Base-by-base conservation (phyloP, 2,888 invertebrate genomes). In the Gisinianus flammeolus region DNA sequence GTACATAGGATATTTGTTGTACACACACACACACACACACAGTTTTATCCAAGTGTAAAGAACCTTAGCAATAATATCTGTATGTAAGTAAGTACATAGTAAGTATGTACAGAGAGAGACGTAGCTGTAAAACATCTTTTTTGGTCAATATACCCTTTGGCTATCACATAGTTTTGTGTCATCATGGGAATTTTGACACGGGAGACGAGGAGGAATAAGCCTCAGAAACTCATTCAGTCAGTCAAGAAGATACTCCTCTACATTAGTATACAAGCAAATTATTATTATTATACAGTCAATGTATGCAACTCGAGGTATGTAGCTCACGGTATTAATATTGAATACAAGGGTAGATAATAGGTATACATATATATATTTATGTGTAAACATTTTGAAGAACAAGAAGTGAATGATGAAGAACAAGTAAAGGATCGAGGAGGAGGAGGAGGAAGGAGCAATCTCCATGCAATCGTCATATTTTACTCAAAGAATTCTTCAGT, bases 121-220 rank as follows among this genome's bases (percentile, higher is more conserved):
- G 64, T 73, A 73, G 73, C 73, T 73, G 73, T 73, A 73, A 73
- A 72, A 73, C 73, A 64, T 44, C 62, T 73, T 73, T 73, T 73
- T 73, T 73, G 73, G 73, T 73, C 73, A 73, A 73, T 64, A 73
- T 73, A 64, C 73, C 73, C 64, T 35, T 35, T 35, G 73, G 73
- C 73, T 58, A 33, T 64, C 73, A 73, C 73, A 64, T 73, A 64
- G 64, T 73, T 62, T 73, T 62, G n/a, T n/a, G 73, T 73, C 64
- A 64, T 62, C 64, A 58, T 73, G 73, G 73, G 73, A 73, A 73
- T 73, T 64, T n/a, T 62, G 73, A 56, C 73, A 73, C 64, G 26
- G 64, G n/a, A n/a, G n/a, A n/a, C n/a, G n/a, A n/a, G n/a, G n/a
- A n/a, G n/a, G n/a, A n/a, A 62, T 64, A 73, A 73, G 64, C 73